Conservation (phyloP, 1,140 invertebrate genomes). For the Lasioglossum albipes region DNA sequence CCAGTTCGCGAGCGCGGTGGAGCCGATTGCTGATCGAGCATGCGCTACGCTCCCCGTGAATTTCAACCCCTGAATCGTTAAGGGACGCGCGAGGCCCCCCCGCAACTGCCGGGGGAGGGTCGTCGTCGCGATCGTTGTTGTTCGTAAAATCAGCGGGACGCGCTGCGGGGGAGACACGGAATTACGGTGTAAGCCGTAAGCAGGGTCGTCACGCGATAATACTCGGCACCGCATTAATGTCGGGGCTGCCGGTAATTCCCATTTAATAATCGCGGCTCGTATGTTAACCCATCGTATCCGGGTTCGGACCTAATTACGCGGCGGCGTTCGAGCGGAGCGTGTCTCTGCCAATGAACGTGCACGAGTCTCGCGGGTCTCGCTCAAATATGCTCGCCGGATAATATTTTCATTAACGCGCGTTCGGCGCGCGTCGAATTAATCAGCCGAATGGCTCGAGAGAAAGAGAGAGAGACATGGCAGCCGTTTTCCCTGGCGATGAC, state of each 20-base stretch:
- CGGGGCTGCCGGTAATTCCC: constrained; percentile 60
- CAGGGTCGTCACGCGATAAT: constrained; percentile 58
- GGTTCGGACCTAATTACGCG: constrained; percentile 59
- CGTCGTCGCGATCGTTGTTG: constrained; percentile 23
- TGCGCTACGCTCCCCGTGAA: background rate
- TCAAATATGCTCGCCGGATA: constrained; percentile 59
- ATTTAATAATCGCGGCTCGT: constrained; percentile 63
- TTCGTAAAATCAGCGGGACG: constrained; percentile 26
- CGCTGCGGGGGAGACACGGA: constrained; percentile 46
- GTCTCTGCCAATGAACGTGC: constrained; percentile 64
- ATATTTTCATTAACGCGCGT: constrained; percentile 60
- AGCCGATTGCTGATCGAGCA: constrained; percentile 5
- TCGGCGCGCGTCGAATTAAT: constrained; percentile 53
- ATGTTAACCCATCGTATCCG: constrained; percentile 61
- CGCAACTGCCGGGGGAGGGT: background rate
- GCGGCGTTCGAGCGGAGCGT: constrained; percentile 50
- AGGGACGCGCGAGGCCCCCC: no score
- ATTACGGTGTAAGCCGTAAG: constrained; percentile 59
- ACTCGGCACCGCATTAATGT: constrained; percentile 63
- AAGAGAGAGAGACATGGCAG: background rate
- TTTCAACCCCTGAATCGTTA: no score
- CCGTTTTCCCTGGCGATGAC: no score
- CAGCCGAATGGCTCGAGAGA: background rate
- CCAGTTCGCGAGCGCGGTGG: constrained; percentile 2
- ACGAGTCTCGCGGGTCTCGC: constrained; percentile 56